Evolutionary conservation across 2,797 vertebrate species (phyloP).

Genomic region (Enteromius paludinosus): DNA sequence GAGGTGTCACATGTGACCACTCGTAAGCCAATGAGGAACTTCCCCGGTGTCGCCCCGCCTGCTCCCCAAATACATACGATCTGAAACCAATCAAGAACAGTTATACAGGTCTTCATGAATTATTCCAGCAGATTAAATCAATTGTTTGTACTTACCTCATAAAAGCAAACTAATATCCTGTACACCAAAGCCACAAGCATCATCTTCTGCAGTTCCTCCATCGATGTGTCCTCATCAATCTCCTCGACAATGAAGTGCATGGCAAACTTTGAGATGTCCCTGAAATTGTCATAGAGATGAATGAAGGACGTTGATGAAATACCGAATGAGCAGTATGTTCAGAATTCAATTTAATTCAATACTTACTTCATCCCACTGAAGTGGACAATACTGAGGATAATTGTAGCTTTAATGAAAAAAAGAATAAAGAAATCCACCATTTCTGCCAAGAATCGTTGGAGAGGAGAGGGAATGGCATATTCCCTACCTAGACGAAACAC

Average conservation of each 20-base stretch:
- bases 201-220: conserved; percentile 99
- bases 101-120: neutral
- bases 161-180: conserved; percentile 94
- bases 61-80: conserved; percentile 98
- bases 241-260: conserved; percentile 99
- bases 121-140: neutral
- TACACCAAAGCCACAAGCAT: conserved; percentile 97
- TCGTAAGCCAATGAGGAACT: conserved; percentile 92
- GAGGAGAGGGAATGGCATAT: conserved; percentile 91
- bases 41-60: conserved; percentile 96
- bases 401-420: conserved; percentile 97
- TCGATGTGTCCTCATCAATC: conserved; percentile 97
- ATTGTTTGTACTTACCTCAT: conserved; percentile 83
- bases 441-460: conserved; percentile 95
- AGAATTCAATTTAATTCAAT: neutral
- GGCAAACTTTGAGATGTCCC: conserved; percentile 97
- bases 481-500: conserved; percentile 83
- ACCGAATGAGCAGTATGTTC: neutral
- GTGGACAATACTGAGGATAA: conserved; percentile 96
- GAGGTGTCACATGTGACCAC: conserved; percentile 96
- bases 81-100: conserved; percentile 69
- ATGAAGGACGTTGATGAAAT: neutral
- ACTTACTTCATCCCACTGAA: conserved; percentile 96
- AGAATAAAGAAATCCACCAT: conserved; percentile 99
- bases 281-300: conserved; percentile 63